Base-by-base conservation (phyloP, 2,888 invertebrate species). In the Pocota personata region DNA sequence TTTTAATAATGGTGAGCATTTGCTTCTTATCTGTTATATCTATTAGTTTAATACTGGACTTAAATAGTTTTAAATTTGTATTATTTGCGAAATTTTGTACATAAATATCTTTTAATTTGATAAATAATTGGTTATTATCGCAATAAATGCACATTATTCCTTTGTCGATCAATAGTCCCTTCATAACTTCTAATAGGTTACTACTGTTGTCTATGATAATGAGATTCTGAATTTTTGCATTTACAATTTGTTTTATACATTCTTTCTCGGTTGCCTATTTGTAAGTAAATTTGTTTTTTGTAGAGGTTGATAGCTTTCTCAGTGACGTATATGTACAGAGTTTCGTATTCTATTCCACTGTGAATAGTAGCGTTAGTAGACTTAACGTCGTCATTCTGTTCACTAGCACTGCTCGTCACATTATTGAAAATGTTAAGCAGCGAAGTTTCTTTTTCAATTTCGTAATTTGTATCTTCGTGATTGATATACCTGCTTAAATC, bases 101-200 rank as follows among this genome's bases (percentile, higher is more conserved):
- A 19, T 86, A 82, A 3, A 35, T 16, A 30, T 82, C 52, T 58
- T 86, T 79, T 24, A 82, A 77, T 35, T 62, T 24, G 5, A 78
- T 8, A 40, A 57, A 67, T 30, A 73, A 27, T 52, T 55, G 8
- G 2, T 12, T 30, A 48, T 77, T 37, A n/a, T 58, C n/a, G 21
- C 78, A 82, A 66, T 52, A 82, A 12, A 87, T 16, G 55, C 76
- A 76, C 52, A 83, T 67, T 21, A 83, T 12, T 8, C 87, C 87
- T 52, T 79, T 87, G 5, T 40, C 40, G 10, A 75, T 55, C 21
- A 83, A 30, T 16, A 52, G 14, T 40, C 46, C 14, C 58, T 60
- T 76, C 64, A 77, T 71, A 55, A 78, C 16, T 35, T 82, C 55
- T 5, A 86, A 24, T 37, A 86, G 52, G 27, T 82, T 50, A 35